Conservation (phyloP, 2,888 invertebrate species). For the Drosophila longiperda region DNA sequence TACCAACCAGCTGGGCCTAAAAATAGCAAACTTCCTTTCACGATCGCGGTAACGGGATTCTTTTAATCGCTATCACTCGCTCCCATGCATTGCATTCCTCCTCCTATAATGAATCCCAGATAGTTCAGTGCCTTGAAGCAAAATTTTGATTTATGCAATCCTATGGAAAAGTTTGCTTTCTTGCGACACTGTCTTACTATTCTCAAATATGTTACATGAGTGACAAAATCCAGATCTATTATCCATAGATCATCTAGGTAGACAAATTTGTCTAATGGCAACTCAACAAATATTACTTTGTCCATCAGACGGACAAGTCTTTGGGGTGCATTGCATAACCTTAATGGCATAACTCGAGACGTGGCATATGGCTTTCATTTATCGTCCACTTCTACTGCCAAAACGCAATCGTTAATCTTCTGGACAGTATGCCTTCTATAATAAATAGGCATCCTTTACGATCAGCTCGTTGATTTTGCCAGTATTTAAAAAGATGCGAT, state of each 20-base stretch:
- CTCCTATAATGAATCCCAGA: neutral
- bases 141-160: neutral
- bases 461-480: too few species aligned
- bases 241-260: neutral
- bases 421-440: too few species aligned
- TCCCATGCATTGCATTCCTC: neutral
- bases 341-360: too few species aligned
- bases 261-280: neutral
- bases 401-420: too few species aligned
- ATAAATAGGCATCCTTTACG: too few species aligned
- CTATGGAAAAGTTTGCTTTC: neutral
- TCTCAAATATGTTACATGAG: neutral
- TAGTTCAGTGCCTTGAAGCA: neutral
- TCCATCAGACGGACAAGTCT: neutral
- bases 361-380: too few species aligned
- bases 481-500: neutral
- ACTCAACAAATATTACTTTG: neutral
- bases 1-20: neutral
- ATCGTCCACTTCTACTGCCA: too few species aligned
- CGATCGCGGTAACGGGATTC: neutral
- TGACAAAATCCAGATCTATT: neutral
- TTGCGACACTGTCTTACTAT: neutral
- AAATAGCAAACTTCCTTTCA: neutral
- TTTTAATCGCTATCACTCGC: neutral
- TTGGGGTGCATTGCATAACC: too few species aligned